Evolutionary conservation across 2,797 vertebrate species (phyloP).

Genomic region (Rhabdophis nuchalis): DNA sequence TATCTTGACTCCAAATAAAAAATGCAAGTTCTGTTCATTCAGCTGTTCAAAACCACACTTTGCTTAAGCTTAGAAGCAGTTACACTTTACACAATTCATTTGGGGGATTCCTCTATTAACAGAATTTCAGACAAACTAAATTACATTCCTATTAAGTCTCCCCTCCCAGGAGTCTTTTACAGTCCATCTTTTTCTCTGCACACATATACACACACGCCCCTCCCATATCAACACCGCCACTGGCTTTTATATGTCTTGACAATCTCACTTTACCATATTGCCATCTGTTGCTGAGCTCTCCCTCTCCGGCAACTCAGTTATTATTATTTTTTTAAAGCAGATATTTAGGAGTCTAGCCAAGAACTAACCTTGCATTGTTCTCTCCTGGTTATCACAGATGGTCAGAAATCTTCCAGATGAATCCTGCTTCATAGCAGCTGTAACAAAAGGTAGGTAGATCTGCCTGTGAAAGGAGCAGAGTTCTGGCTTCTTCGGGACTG

Average conservation of each 20-base stretch:
- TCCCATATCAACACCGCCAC: background rate
- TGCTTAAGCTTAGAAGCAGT: background rate
- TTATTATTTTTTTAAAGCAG: background rate
- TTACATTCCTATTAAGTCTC: background rate
- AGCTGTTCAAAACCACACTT: background rate
- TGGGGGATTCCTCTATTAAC: background rate
- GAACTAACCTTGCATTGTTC: background rate
- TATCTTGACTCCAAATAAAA: background rate
- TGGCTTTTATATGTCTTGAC: background rate
- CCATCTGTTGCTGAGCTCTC: background rate
- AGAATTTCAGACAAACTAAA: background rate
- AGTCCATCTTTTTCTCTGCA: background rate
- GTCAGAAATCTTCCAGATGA: conserved; percentile 56
- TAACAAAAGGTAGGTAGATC: conserved; percentile 49
- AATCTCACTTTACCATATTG: background rate
- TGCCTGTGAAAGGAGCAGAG: background rate
- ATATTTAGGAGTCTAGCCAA: background rate
- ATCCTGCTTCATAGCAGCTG: conserved; percentile 52
- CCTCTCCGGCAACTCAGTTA: background rate
- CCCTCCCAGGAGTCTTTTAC: background rate
- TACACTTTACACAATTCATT: background rate
- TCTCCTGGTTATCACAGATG: conserved; percentile 33
- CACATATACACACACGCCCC: background rate
- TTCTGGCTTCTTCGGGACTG: background rate
- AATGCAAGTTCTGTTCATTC: background rate